Percentiles rank a stretch among this genome's conserved stretches.
These are phyloP conservation scores for Cerastis leucographa DNA, from an alignment of 2,888 invertebrate genomes.

Conservation along the genomic window DNA sequence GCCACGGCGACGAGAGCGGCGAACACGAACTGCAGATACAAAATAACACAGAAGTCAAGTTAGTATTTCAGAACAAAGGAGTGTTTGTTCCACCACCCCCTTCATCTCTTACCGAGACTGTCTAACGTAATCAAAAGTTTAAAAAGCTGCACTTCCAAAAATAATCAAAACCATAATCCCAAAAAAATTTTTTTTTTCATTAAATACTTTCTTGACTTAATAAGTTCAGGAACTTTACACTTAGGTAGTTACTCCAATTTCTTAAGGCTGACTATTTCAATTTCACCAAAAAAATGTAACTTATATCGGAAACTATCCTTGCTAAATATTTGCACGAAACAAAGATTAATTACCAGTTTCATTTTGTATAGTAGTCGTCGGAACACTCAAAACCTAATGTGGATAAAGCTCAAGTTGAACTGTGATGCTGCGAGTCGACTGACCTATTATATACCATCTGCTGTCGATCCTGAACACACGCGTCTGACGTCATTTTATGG, in stretches of 20 bases:
- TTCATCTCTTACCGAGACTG: not conserved
- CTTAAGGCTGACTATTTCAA: not conserved
- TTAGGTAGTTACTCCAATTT: not conserved
- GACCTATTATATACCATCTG: slow-evolving; percentile 86
- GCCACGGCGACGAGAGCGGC: slow-evolving; percentile 81
- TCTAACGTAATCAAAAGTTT: not conserved
- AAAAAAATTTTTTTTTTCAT: too few relatives aligned
- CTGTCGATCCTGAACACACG: slow-evolving; percentile 82
- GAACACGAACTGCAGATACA: slow-evolving; percentile 78
- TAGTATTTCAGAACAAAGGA: not conserved
- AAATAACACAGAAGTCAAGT: not conserved
- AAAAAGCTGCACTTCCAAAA: not conserved
- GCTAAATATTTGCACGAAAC: slow-evolving; percentile 14
- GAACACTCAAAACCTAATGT: slow-evolving; percentile 52
- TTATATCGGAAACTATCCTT: not conserved
- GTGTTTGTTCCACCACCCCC: not conserved
- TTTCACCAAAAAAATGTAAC: not conserved
- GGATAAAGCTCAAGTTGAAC: slow-evolving; percentile 74
- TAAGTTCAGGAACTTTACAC: too few relatives aligned
- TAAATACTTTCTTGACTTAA: too few relatives aligned
- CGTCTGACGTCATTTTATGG: slow-evolving; percentile 81
- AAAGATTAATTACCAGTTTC: slow-evolving; percentile 84
- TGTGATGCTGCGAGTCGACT: slow-evolving; percentile 75
- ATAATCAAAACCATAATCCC: too few relatives aligned
- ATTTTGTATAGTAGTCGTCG: slow-evolving; percentile 74